Conservation (phyloP, 2,113 vertebrate genomes). For the Sciurus niger region DNA sequence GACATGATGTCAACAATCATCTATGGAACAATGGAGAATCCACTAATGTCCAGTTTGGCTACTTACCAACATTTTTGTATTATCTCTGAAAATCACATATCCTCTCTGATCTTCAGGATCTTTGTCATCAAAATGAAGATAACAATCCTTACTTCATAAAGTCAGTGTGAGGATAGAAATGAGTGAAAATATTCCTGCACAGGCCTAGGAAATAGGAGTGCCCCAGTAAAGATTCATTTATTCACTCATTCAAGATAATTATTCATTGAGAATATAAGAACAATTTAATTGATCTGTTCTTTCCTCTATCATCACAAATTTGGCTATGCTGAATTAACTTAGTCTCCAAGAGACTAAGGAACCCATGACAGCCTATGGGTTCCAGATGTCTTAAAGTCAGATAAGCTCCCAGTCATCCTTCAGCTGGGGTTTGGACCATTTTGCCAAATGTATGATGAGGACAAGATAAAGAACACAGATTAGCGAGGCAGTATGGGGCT, state of each 20-base stretch:
- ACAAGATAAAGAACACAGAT: background rate
- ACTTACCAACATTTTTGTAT: background rate
- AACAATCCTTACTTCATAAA: background rate
- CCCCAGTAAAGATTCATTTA: background rate
- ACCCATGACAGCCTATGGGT: background rate
- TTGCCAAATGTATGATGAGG: background rate
- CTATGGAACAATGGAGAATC: background rate
- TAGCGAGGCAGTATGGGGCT: background rate
- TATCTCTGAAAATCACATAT: background rate
- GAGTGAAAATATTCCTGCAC: background rate
- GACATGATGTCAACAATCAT: background rate
- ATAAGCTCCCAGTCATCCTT: background rate
- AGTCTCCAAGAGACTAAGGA: background rate
- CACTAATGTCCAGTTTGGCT: background rate
- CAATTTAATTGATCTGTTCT: conserved; percentile 61
- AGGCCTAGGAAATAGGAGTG: background rate
- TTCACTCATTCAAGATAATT: conserved; percentile 51
- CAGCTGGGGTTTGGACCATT: background rate
- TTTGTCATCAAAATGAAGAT: conserved; percentile 1
- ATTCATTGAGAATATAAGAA: conserved; percentile 53
- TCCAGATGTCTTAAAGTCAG: conserved; percentile 34
- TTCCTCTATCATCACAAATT: background rate
- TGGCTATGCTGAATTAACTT: conserved; percentile 25
- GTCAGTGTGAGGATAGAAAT: conserved; percentile 29
- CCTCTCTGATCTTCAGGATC: background rate